Evolutionary conservation across 2,888 invertebrate species (phyloP).

Genomic region (Lasius platythorax): DNA sequence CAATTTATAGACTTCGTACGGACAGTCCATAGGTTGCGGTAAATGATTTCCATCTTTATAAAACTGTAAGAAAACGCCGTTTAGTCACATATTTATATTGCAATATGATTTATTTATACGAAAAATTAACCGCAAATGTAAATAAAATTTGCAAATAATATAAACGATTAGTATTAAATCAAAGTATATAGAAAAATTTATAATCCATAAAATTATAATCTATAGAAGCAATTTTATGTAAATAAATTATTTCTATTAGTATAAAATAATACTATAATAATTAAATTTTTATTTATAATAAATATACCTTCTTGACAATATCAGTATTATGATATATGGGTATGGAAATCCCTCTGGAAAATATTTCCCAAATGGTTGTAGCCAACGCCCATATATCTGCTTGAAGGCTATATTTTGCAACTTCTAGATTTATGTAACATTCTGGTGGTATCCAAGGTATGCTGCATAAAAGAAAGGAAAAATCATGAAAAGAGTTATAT

Average conservation of each 20-base stretch:
- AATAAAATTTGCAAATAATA: neutral
- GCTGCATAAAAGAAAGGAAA: constrained; percentile 85
- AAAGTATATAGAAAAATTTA: neutral
- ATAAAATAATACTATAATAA: neutral
- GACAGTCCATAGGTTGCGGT: constrained; percentile 90
- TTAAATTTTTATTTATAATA: constrained; percentile 5
- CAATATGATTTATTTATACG: constrained; percentile 27
- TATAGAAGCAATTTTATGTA: neutral
- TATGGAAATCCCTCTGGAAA: constrained; percentile 90
- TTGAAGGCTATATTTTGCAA: constrained; percentile 89
- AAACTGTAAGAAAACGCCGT: constrained; percentile 86
- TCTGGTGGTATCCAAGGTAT: constrained; percentile 97
- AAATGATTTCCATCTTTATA: constrained; percentile 90
- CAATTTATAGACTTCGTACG: constrained; percentile 91
- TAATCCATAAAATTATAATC: neutral
- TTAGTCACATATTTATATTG: neutral
- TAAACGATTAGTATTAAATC: neutral
- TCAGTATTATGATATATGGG: constrained; percentile 79
- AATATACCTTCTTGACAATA: constrained; percentile 84
- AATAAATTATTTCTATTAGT: neutral
- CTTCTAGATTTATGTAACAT: constrained; percentile 90
- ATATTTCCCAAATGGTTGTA: constrained; percentile 97
- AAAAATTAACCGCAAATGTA: neutral
- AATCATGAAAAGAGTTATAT: neutral
- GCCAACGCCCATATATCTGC: constrained; percentile 97